Conservation (phyloP, 2,797 vertebrate genomes). For the Lycodopsis pacificus region DNA sequence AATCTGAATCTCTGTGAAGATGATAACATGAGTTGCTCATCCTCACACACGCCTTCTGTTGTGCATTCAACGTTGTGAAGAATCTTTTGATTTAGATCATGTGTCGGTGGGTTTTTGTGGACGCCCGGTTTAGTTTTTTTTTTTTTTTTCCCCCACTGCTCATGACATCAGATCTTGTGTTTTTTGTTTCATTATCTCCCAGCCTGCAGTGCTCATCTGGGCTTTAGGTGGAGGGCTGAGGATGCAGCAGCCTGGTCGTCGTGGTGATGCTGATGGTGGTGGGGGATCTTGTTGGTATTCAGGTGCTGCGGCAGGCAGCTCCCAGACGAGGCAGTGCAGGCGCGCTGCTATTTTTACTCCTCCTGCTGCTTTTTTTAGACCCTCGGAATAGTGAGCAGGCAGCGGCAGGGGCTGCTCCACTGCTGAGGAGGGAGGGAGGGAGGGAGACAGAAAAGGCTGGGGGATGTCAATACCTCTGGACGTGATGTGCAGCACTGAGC, state of each 20-base stretch:
- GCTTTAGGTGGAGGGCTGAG: slow-evolving; percentile 26
- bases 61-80: neutral
- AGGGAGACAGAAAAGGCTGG: slow-evolving; percentile 69
- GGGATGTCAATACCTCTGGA: slow-evolving; percentile 88
- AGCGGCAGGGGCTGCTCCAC: slow-evolving; percentile 76
- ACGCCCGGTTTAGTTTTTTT: neutral
- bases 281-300: slow-evolving; percentile 92
- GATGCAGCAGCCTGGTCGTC: slow-evolving; percentile 55
- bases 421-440: slow-evolving; percentile 53
- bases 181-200: neutral
- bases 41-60: neutral
- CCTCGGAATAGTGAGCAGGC: slow-evolving; percentile 91
- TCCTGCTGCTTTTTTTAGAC: slow-evolving; percentile 97
- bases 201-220: slow-evolving; percentile 29
- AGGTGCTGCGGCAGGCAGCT: slow-evolving; percentile 87
- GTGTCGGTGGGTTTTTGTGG: neutral
- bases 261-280: slow-evolving; percentile 50
- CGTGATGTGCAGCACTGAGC: slow-evolving; percentile 75
- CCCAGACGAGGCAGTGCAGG: slow-evolving; percentile 93
- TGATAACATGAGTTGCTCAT: neutral
- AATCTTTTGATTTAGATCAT: too few species aligned
- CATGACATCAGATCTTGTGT: slow-evolving; percentile 8
- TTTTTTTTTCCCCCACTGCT: slow-evolving; percentile 3
- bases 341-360: slow-evolving; percentile 96
- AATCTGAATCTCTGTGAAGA: slow-evolving; percentile 1